phyloP scores from a whole-genome alignment of 2,113 vertebrate species.

The Otolemur garnettii region DNA sequence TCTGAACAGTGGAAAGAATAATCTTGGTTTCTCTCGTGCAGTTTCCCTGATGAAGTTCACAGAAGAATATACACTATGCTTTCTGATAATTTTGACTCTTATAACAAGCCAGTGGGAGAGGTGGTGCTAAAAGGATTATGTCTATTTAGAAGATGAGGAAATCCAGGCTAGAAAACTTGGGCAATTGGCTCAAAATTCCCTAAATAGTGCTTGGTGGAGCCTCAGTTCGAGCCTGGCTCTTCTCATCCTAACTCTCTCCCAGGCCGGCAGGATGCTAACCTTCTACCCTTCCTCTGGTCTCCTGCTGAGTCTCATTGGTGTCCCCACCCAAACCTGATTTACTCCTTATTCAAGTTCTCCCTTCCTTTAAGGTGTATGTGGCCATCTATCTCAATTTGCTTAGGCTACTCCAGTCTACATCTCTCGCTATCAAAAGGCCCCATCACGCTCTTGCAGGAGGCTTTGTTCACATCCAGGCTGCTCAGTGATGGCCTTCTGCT shows the following conservation, averaged over 20 bases:
- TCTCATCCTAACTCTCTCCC: not conserved
- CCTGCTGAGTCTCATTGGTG: not conserved
- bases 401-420: not conserved
- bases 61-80: not conserved
- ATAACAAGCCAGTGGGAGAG: not conserved
- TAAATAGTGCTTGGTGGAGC: not conserved
- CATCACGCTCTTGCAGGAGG: not conserved
- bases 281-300: not conserved
- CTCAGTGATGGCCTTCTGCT: not conserved
- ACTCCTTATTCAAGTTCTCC: not conserved
- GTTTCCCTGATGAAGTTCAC: not conserved
- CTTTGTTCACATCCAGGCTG: not conserved
- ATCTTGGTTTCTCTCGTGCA: not conserved
- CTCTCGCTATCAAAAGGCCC: not conserved
- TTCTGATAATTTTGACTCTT: not conserved
- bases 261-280: not conserved
- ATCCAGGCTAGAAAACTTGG: not conserved
- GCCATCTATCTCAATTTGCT: not conserved
- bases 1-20: not conserved
- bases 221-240: not conserved
- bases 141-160: slow-evolving; percentile 4
- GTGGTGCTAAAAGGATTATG: not conserved
- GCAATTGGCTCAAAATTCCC: not conserved
- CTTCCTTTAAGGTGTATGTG: not conserved
- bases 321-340: rapidly evolving